These are phyloP conservation scores for Burhinus oedicnemus DNA, from an alignment of 2,113 vertebrate species.

Conservation along the genomic window DNA sequence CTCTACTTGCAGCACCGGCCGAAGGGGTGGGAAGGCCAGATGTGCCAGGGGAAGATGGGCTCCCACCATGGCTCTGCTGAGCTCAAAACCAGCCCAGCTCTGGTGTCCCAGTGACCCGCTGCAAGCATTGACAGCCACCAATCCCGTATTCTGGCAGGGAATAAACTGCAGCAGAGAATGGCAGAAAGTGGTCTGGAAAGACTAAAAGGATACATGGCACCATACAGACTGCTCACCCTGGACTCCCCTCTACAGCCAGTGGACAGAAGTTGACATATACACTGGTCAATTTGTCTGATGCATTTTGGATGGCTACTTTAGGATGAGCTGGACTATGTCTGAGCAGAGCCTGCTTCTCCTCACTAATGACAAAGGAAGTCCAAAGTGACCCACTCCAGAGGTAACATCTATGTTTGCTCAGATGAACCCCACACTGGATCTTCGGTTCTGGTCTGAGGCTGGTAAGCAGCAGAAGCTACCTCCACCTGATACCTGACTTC, in stretches of 20 bases:
- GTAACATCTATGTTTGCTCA: neutral
- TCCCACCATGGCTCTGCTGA: neutral
- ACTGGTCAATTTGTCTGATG: neutral
- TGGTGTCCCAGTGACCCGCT: neutral
- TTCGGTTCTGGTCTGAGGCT: neutral
- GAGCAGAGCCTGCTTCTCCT: neutral
- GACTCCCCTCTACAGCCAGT: neutral
- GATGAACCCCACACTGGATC: neutral
- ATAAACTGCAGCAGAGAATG: neutral
- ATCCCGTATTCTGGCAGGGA: neutral
- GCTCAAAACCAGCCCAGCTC: neutral
- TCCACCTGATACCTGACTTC: neutral
- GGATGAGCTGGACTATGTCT: neutral
- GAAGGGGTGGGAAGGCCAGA: neutral
- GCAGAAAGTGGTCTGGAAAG: neutral
- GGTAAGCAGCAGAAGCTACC: neutral
- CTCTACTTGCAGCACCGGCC: accelerated
- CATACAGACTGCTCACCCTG: neutral
- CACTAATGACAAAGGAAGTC: neutral
- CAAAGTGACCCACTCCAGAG: neutral
- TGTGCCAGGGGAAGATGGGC: neutral
- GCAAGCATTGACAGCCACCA: neutral
- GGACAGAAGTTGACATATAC: neutral
- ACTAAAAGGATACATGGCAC: neutral
- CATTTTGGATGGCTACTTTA: neutral